phyloP scores from a whole-genome alignment of 1,140 invertebrate genomes.

The Potamilus streckersoni region DNA sequence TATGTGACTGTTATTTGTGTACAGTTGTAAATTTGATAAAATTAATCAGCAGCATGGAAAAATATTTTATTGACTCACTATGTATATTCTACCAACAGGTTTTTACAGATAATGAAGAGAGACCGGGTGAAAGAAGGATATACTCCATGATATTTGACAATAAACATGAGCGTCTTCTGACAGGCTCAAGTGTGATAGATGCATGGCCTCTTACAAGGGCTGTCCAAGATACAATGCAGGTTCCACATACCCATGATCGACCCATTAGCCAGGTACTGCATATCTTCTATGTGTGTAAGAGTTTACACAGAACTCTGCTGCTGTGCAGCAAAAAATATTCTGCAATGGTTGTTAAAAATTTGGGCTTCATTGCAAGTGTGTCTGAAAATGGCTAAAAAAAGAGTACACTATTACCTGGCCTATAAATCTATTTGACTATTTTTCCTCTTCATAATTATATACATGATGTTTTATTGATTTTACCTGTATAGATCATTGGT shows the following conservation, averaged over 20 bases:
- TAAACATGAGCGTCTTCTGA: conserved; percentile 54
- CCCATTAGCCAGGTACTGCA: conserved; percentile 59
- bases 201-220: conserved; percentile 64
- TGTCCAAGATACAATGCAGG: conserved; percentile 64
- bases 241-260: conserved; percentile 66
- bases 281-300: neutral
- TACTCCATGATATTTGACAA: conserved; percentile 65
- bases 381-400: neutral
- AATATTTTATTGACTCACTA: neutral
- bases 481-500: too few species aligned
- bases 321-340: too few species aligned
- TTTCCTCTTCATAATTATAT: too few species aligned
- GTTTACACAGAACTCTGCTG: neutral
- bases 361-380: neutral
- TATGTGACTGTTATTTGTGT: too few species aligned
- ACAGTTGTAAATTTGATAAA: too few species aligned
- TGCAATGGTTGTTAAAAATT: too few species aligned
- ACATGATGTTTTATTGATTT: too few species aligned
- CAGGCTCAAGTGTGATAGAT: conserved; percentile 66
- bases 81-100: conserved; percentile 38
- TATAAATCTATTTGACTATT: too few species aligned
- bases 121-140: conserved; percentile 65
- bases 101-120: conserved; percentile 65
- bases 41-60: too few species aligned
- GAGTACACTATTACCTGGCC: neutral